A percentile compares a stretch with the other conserved stretches of the same genome.
Evolutionary conservation across 2,797 vertebrate species (phyloP).

Genomic region (Alectoris magna): DNA sequence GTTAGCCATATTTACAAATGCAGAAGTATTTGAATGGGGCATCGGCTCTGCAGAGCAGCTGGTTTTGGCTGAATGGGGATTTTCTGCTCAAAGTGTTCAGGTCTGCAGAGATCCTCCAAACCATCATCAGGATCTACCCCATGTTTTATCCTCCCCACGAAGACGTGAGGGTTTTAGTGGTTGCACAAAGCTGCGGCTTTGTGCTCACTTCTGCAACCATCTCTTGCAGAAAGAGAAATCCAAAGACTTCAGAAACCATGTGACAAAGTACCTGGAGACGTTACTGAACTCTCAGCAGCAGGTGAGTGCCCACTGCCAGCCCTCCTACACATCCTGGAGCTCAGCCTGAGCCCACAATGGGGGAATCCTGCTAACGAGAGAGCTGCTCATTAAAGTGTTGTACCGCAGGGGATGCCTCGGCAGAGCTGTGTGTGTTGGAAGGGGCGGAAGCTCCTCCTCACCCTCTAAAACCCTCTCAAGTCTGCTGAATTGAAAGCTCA

Average conservation of each 20-base stretch:
- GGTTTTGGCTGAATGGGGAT: neutral
- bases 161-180: neutral
- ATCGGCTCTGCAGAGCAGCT: fast-evolving
- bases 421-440: neutral
- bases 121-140: neutral
- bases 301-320: conserved; percentile 79
- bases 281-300: conserved; percentile 93
- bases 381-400: neutral
- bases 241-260: conserved; percentile 91
- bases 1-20: neutral
- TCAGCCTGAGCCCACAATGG: neutral
- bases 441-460: no score
- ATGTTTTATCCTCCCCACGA: no score
- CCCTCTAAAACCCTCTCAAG: fast-evolving
- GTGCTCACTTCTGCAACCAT: fast-evolving
- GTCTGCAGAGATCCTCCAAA: neutral
- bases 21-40: fast-evolving
- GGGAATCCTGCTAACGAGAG: neutral
- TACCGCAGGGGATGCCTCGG: neutral
- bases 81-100: neutral
- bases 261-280: conserved; percentile 92
- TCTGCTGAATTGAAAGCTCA: neutral
- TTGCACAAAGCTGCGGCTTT: neutral
- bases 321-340: neutral
- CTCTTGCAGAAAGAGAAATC: conserved; percentile 91